These are phyloP conservation scores for Torymus aiolomorphi DNA, from an alignment of 2,888 invertebrate genomes.

Conservation along the genomic window DNA sequence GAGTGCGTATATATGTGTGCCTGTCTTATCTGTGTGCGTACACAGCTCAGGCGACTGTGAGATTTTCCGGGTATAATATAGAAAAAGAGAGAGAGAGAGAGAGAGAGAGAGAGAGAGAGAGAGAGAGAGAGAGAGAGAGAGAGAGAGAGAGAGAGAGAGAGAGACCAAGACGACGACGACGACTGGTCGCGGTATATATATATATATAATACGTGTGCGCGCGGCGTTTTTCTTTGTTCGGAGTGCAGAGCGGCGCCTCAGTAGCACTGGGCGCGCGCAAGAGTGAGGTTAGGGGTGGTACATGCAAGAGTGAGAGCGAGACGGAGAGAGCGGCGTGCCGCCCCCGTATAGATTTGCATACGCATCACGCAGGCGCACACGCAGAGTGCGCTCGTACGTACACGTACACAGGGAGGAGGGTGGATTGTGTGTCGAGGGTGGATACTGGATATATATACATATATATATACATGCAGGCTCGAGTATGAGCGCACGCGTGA, in stretches of 20 bases:
- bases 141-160: too few relatives aligned
- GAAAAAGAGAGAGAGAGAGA: too few relatives aligned
- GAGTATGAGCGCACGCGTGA: constrained; percentile 56
- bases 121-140: too few relatives aligned
- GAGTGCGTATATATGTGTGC: background rate
- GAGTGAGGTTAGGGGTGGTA: background rate
- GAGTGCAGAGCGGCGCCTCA: background rate
- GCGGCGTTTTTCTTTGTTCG: constrained; percentile 28
- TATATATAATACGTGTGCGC: too few relatives aligned
- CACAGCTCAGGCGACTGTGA: too few relatives aligned
- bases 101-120: too few relatives aligned
- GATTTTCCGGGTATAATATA: too few relatives aligned
- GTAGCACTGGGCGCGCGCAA: background rate
- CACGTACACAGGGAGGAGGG: too few relatives aligned
- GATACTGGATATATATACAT: constrained; percentile 31
- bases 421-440: too few relatives aligned
- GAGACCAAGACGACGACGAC: background rate
- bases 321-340: background rate
- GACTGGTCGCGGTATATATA: background rate
- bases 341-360: too few relatives aligned
- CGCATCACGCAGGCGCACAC: too few relatives aligned
- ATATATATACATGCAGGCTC: constrained; percentile 23
- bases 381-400: too few relatives aligned
- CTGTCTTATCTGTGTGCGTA: background rate
- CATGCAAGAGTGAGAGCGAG: background rate